Evolutionary conservation across 2,888 invertebrate species (phyloP).

Genomic region (Drosophila infuscata): DNA sequence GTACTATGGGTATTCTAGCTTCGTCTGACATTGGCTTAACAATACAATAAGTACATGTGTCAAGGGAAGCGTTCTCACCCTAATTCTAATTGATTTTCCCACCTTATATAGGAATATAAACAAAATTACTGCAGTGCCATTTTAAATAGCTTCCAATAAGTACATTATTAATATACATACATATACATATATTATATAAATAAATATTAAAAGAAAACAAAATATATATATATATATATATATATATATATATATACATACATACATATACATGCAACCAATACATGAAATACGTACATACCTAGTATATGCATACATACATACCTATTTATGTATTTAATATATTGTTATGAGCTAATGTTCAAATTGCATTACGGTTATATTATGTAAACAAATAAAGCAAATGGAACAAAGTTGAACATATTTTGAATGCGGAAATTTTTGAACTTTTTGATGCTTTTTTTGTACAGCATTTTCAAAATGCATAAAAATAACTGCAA

Average conservation of each 20-base stretch:
- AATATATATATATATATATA: neutral
- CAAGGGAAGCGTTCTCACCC: slow-evolving; percentile 42
- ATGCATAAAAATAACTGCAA: slow-evolving; percentile 29
- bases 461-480: slow-evolving; percentile 61
- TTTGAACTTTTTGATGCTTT: slow-evolving; percentile 75
- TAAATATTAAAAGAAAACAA: neutral
- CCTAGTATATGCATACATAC: slow-evolving; percentile 48
- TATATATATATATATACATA: slow-evolving; percentile 13
- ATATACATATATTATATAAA: slow-evolving; percentile 25
- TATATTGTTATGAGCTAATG: slow-evolving; percentile 77
- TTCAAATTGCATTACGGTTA: slow-evolving; percentile 75
- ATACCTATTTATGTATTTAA: slow-evolving; percentile 66
- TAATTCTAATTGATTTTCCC: slow-evolving; percentile 84
- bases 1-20: slow-evolving; percentile 48
- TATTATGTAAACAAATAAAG: slow-evolving; percentile 50
- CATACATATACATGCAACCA: slow-evolving; percentile 35
- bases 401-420: slow-evolving; percentile 77
- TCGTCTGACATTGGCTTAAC: slow-evolving; percentile 34
- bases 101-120: slow-evolving; percentile 82
- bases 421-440: slow-evolving; percentile 72
- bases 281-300: slow-evolving; percentile 60
- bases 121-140: slow-evolving; percentile 84
- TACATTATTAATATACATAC: slow-evolving; percentile 50
- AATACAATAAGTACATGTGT: slow-evolving; percentile 11
- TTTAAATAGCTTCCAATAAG: slow-evolving; percentile 83